phyloP scores from a whole-genome alignment of 2,888 invertebrate genomes.

The Diaphora mendica region DNA sequence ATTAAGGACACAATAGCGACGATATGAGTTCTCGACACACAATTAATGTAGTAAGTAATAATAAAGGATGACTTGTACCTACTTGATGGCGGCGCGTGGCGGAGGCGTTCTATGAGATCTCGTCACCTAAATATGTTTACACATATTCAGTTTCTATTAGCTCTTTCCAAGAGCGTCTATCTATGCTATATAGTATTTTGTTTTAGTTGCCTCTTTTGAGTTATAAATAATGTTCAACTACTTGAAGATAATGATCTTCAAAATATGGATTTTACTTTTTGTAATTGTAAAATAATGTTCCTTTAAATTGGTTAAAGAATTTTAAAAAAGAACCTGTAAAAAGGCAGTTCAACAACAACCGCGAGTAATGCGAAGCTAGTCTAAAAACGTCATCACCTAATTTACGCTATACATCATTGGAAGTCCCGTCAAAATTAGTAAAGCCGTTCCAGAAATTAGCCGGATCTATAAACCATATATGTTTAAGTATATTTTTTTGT shows the following conservation, averaged over 20 bases:
- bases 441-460: too few species aligned
- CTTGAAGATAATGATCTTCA: not conserved
- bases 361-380: too few species aligned
- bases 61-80: constrained; percentile 71
- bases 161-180: constrained; percentile 24
- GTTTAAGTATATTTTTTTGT: too few species aligned
- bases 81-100: constrained; percentile 44
- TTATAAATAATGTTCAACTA: too few species aligned
- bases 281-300: not conserved
- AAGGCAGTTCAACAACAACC: too few species aligned
- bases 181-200: not conserved
- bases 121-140: constrained; percentile 38
- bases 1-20: constrained; percentile 58
- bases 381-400: too few species aligned
- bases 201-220: not conserved
- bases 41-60: constrained; percentile 70
- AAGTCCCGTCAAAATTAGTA: too few species aligned
- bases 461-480: too few species aligned
- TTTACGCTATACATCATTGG: too few species aligned
- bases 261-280: not conserved
- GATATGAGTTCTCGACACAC: constrained; percentile 64
- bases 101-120: constrained; percentile 32
- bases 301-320: not conserved
- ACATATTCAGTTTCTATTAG: constrained; percentile 54
- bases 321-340: too few species aligned